Evolutionary conservation across 1,140 invertebrate species (phyloP), one percentile per base, ranked within the genome.

Genomic region (Sycophila sp.): DNA sequence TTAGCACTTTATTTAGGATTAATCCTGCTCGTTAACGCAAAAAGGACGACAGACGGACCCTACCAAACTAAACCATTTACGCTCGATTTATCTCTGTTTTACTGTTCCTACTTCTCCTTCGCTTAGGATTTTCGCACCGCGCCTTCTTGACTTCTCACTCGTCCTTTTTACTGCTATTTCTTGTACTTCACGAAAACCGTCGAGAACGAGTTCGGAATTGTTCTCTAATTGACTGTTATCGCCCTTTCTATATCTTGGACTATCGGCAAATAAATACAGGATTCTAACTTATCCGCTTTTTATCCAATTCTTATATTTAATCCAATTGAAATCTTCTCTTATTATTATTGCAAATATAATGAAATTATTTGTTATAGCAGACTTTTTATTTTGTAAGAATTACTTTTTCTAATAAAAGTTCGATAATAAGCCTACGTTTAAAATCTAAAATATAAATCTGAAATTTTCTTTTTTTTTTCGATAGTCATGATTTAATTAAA

Each of bases 171-270:
- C 17, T 17, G 17, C 51, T 66, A 34, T 68, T 58, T 34, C 56
- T 59, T 38, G 45, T 42, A 34, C 47, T 40, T 26, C 30, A 34
- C 40, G 47, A 30, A 36, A 51, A 42, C 51, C 32, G 47, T 53
- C 26, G 63, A 59, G 49, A 72, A 64, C 19, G 65, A 59, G 40
- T 36, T 49, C 7, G 55, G 40, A 49, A 68, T 58, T 68, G 65
- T 45, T 49, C 65, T 68, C 65, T 68, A 68, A 68, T 68, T 68
- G 30, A 30, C 24, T 26, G 26, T 30, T 64, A 53, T 64, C 47
- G 32, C 32, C 59, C 7, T 8, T 26, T 56, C 24, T 56, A 47
- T 58, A 68, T 58, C 65, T 59, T 28, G 24, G 22, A 10, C 28
- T 28, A 68, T 68, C 65, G 65, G 59, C 38, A 59, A 58, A 59